Percentiles rank a stretch among this genome's conserved stretches.
These are phyloP conservation scores for Eucera pruinosa DNA, from an alignment of 2,888 invertebrate genomes.

Conservation along the genomic window DNA sequence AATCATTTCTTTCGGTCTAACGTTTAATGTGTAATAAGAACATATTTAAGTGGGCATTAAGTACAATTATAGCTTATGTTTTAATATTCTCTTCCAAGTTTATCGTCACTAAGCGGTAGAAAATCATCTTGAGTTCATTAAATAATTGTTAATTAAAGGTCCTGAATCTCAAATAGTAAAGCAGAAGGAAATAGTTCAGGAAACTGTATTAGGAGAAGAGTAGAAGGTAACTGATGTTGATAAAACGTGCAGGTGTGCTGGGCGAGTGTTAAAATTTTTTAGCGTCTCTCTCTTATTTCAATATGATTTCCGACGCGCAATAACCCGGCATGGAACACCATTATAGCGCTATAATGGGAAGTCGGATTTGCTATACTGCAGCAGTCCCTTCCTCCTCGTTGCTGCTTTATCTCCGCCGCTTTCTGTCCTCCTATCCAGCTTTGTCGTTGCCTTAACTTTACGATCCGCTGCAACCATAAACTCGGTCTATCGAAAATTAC, in stretches of 20 bases:
- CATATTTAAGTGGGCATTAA: too few species aligned
- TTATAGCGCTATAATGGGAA: slow-evolving; percentile 39
- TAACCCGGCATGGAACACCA: slow-evolving; percentile 10
- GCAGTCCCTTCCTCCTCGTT: slow-evolving; percentile 21
- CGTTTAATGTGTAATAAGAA: too few species aligned
- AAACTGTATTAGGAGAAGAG: too few species aligned
- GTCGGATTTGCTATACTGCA: slow-evolving; percentile 37
- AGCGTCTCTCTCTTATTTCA: slow-evolving; percentile 9
- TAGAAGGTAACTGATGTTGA: too few species aligned
- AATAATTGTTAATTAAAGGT: too few species aligned
- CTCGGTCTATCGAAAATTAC: slow-evolving; percentile 78
- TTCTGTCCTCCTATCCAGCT: slow-evolving; percentile 42
- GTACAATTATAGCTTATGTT: too few species aligned
- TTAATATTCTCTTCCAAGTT: too few species aligned
- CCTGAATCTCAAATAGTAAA: not conserved
- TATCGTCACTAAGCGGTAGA: too few species aligned
- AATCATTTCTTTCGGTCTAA: too few species aligned
- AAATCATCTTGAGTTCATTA: too few species aligned
- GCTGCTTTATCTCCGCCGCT: slow-evolving; percentile 28
- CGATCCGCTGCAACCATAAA: slow-evolving; percentile 73
- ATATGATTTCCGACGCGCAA: slow-evolving; percentile 17
- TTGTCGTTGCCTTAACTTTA: slow-evolving; percentile 67
- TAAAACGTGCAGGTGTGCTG: not conserved
- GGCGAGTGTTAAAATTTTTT: slow-evolving; percentile 16
- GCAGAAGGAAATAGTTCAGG: too few species aligned